These are phyloP conservation scores for Ibidorhyncha struthersii DNA, from an alignment of 2,113 vertebrate species.

Conservation along the genomic window DNA sequence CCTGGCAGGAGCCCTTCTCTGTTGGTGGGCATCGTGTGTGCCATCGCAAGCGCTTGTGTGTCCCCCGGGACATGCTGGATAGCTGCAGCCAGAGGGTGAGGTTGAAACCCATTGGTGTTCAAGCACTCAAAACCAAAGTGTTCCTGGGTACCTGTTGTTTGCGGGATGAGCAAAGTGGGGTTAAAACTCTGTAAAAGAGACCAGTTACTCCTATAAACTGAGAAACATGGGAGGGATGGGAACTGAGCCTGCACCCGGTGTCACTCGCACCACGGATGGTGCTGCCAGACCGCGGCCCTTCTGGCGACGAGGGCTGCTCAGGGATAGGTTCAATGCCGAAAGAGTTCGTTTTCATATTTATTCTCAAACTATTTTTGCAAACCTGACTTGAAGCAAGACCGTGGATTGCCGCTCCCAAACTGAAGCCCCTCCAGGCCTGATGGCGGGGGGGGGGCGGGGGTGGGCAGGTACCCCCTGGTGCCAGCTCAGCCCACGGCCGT, in stretches of 20 bases:
- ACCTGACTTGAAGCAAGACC: not conserved
- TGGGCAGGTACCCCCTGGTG: rapidly evolving
- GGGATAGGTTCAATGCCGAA: rapidly evolving
- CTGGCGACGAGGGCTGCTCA: rapidly evolving
- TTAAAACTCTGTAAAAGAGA: not conserved
- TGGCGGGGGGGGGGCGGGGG: rapidly evolving
- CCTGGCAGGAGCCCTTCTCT: not conserved
- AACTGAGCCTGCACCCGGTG: rapidly evolving
- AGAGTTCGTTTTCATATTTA: rapidly evolving
- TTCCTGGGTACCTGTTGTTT: not conserved
- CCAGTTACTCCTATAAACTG: not conserved
- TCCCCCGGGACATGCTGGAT: rapidly evolving
- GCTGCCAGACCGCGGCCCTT: rapidly evolving
- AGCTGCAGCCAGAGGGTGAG: not conserved
- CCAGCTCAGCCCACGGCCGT: not conserved
- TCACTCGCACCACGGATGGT: rapidly evolving
- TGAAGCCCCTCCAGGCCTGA: not conserved
- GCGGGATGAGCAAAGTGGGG: not conserved
- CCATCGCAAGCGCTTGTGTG: not conserved
- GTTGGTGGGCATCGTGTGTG: rapidly evolving
- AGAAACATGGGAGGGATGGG: not conserved
- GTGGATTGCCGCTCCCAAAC: rapidly evolving
- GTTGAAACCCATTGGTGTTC: not conserved
- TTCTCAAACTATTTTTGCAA: not conserved
- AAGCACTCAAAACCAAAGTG: not conserved